Evolutionary conservation across 2,888 invertebrate species (phyloP).

Genomic region (Drosophila algonquin): DNA sequence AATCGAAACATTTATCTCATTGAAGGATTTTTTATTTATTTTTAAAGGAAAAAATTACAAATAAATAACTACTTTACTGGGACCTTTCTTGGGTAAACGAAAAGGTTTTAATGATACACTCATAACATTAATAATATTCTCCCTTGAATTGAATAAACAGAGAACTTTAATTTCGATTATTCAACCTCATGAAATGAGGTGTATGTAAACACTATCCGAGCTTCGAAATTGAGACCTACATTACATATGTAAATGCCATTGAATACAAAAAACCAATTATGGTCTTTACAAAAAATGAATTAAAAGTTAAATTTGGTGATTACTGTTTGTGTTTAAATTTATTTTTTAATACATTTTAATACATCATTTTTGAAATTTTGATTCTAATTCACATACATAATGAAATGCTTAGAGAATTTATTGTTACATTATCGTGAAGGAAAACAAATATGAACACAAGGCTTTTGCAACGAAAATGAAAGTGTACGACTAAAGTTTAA

Average conservation of each 20-base stretch:
- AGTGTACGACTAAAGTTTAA: conserved; percentile 45
- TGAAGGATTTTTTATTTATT: not conserved
- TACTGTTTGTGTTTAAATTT: conserved; percentile 28
- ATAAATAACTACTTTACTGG: not conserved
- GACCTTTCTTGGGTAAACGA: not conserved
- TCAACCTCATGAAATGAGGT: no score
- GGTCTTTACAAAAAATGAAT: not conserved
- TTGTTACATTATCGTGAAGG: conserved; percentile 33
- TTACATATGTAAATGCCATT: no score
- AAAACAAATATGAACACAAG: conserved; percentile 50
- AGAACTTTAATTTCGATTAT: no score
- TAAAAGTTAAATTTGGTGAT: not conserved
- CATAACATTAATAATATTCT: no score
- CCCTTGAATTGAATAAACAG: no score
- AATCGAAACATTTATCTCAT: not conserved
- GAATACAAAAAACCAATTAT: not conserved
- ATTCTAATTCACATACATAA: conserved; percentile 48
- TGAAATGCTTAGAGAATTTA: conserved; percentile 37
- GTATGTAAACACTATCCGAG: not conserved
- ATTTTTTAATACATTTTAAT: conserved; percentile 63
- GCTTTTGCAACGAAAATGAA: conserved; percentile 27
- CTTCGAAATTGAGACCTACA: not conserved
- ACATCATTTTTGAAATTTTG: conserved; percentile 61
- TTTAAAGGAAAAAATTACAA: not conserved
- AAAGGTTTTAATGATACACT: not conserved